Evolutionary conservation across 2,888 invertebrate genomes (phyloP), one percentile per base, ranked within the genome.

Genomic region (Ecdyonurus torrentis): DNA sequence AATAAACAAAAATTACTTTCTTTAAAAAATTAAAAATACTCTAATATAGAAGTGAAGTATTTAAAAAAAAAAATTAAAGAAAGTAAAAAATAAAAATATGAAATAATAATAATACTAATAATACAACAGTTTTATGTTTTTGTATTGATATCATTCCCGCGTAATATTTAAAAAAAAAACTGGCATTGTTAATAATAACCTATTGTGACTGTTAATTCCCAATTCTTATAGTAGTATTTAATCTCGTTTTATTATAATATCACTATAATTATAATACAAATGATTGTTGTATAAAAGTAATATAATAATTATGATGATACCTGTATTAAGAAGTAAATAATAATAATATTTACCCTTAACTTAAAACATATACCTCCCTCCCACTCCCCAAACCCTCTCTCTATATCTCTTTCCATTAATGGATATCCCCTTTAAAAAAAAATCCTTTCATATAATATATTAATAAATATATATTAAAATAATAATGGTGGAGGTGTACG

Each of bases 401-500:
- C n/a, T n/a, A n/a, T n/a, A n/a, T n/a, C n/a, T n/a, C n/a, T n/a
- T n/a, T n/a, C n/a, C n/a, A n/a, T n/a, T n/a, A n/a, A n/a, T n/a
- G n/a, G n/a, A n/a, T n/a, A n/a, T n/a, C n/a, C n/a, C n/a, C n/a
- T n/a, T n/a, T n/a, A 37, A 37, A 37, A 37, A 37, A 37, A 37
- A 37, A 37, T 37, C 37, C 37, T 15, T 37, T 5, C 15, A 10
- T 37, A 37, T 37, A n/a, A n/a, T 20, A 5, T n/a, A 7, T 55
- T 55, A 7, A 55, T 55, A 20, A 20, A 5, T n/a, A 7, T 55
- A 5, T 50, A 10, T 7, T 50, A 10, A 7, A 50, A 18, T 20
- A 5, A 55, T 55, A 55, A 55, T 55, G 55, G 55, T 55, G 55
- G 55, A 55, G 55, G 55, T n/a, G 55, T 55, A 7, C 55, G 55